Conservation (phyloP, 2,888 invertebrate species). For the Branchipolynoe longqiensis region DNA sequence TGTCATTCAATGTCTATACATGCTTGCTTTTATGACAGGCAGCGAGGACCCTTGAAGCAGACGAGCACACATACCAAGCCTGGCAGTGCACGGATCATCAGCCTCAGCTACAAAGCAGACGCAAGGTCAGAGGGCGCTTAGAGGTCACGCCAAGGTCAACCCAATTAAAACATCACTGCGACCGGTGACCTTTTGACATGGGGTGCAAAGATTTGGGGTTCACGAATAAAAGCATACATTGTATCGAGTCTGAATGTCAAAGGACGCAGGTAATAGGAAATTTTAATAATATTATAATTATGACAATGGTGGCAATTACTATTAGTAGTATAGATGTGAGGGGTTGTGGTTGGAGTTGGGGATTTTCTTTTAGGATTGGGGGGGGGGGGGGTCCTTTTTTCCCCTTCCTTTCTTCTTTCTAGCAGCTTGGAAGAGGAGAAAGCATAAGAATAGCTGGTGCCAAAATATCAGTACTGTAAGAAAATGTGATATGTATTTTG, state of each 20-base stretch:
- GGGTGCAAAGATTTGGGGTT: constrained; percentile 44
- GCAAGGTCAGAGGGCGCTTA: constrained; percentile 35
- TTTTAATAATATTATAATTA: background rate
- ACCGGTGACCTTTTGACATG: constrained; percentile 31
- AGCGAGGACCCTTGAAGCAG: constrained; percentile 40
- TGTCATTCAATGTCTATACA: constrained; percentile 58
- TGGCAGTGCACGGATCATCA: constrained; percentile 46
- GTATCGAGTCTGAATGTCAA: constrained; percentile 24
- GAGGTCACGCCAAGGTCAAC: constrained; percentile 48
- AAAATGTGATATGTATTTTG: constrained; percentile 53
- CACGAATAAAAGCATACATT: constrained; percentile 44
- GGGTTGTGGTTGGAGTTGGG: no score
- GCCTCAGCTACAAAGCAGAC: constrained; percentile 50
- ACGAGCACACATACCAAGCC: constrained; percentile 50
- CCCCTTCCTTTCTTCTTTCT: background rate
- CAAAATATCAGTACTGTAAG: constrained; percentile 50
- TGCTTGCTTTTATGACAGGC: constrained; percentile 54
- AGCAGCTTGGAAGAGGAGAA: constrained; percentile 31
- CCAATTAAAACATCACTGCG: constrained; percentile 53
- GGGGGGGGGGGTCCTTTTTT: no score
- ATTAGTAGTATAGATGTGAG: no score
- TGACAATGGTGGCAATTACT: no score
- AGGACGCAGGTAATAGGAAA: constrained; percentile 1
- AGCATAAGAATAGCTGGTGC: constrained; percentile 26
- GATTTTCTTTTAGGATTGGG: no score